Conservation (phyloP, 2,888 invertebrate genomes). For the Standfussiana lucernea region DNA sequence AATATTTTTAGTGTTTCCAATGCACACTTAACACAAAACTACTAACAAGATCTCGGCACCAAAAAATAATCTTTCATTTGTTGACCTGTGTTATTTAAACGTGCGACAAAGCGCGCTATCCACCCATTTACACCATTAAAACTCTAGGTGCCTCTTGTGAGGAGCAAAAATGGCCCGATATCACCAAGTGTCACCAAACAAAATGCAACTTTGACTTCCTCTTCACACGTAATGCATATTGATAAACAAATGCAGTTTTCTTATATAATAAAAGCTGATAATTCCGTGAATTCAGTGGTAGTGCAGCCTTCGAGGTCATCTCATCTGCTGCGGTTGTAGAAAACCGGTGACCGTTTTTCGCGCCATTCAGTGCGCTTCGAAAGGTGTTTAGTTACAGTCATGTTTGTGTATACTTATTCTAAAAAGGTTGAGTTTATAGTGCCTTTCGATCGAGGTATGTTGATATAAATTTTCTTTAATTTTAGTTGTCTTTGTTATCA, state of each 20-base stretch:
- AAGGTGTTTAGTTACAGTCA: conserved; percentile 29
- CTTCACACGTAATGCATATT: neutral
- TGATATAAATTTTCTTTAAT: neutral
- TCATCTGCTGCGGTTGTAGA: conserved; percentile 8
- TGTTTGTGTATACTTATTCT: conserved; percentile 16
- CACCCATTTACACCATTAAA: neutral
- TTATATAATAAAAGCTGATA: neutral
- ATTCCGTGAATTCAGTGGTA: neutral
- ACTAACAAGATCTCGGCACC: too few species aligned
- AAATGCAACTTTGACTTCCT: neutral
- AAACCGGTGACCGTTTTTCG: conserved; percentile 29
- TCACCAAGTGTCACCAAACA: neutral
- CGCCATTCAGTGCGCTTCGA: conserved; percentile 31
- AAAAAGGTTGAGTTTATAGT: conserved; percentile 5
- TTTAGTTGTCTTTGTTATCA: neutral
- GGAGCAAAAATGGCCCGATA: neutral
- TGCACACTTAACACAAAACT: too few species aligned
- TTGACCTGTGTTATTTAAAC: neutral
- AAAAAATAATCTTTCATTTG: too few species aligned
- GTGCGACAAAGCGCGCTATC: neutral
- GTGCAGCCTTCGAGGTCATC: conserved; percentile 31
- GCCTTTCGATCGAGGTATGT: conserved; percentile 27
- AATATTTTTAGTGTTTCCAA: too few species aligned
- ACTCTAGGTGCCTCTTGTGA: too few species aligned
- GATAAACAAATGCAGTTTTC: conserved; percentile 11